Percentiles rank a stretch among this genome's conserved stretches.
These are phyloP conservation scores for Trachurus trachurus DNA, from an alignment of 2,797 vertebrate species.

Conservation along the genomic window DNA sequence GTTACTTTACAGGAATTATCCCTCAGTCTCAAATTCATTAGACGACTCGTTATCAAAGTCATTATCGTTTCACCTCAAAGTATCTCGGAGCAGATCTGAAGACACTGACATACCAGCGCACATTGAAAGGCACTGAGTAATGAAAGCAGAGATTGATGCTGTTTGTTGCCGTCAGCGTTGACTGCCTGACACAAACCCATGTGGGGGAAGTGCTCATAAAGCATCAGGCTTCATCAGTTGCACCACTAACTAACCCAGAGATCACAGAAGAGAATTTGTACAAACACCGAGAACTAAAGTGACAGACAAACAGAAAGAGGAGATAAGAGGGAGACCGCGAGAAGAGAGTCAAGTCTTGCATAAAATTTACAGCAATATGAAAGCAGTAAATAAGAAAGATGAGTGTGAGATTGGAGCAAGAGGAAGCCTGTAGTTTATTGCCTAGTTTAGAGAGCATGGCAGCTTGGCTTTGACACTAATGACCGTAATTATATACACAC, in stretches of 20 bases:
- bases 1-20: slow-evolving; percentile 1
- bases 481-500: slow-evolving; percentile 83
- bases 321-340: slow-evolving; percentile 57
- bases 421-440: slow-evolving; percentile 74
- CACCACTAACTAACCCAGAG: slow-evolving; percentile 75
- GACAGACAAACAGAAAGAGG: slow-evolving; percentile 57
- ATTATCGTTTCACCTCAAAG: slow-evolving; percentile 33
- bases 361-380: slow-evolving; percentile 71
- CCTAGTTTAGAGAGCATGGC: slow-evolving; percentile 79
- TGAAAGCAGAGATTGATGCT: slow-evolving; percentile 54
- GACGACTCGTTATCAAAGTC: slow-evolving; percentile 22
- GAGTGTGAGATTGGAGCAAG: slow-evolving; percentile 64
- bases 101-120: slow-evolving; percentile 1
- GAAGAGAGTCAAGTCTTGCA: slow-evolving; percentile 68
- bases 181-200: slow-evolving; percentile 70
- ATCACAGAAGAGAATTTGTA: slow-evolving; percentile 83
- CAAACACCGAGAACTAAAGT: slow-evolving; percentile 65
- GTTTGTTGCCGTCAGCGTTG: slow-evolving; percentile 61
- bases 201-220: slow-evolving; percentile 74
- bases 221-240: slow-evolving; percentile 76
- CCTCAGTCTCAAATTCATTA: slow-evolving; percentile 15
- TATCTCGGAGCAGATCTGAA: slow-evolving; percentile 1
- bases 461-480: slow-evolving; percentile 81
- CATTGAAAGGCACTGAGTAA: slow-evolving; percentile 36
- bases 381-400: slow-evolving; percentile 82